Evolutionary conservation across 1,140 invertebrate species (phyloP).

Genomic region (Pomacea maculata): DNA sequence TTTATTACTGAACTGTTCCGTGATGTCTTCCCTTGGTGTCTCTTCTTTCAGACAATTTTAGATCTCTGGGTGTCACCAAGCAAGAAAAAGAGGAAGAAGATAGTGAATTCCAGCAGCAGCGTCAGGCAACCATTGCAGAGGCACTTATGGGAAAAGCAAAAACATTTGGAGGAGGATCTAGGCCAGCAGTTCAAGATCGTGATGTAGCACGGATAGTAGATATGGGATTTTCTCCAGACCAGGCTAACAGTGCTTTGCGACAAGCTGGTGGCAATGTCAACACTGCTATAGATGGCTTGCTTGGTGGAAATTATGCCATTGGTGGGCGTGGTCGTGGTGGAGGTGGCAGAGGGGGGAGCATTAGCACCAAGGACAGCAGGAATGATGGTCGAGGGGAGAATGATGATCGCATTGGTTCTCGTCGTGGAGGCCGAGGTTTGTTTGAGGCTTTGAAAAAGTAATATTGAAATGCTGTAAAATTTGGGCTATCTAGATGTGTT

Average conservation of each 20-base stretch:
- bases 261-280: conserved; percentile 79
- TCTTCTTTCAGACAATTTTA: conserved; percentile 57
- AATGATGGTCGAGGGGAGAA: conserved; percentile 16
- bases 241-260: conserved; percentile 78
- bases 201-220: conserved; percentile 84
- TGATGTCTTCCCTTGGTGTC: neutral
- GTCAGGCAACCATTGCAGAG: conserved; percentile 87
- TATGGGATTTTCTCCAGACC: conserved; percentile 80
- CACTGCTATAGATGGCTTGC: conserved; percentile 69
- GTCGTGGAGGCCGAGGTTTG: conserved; percentile 30
- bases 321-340: conserved; percentile 16
- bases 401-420: conserved; percentile 10
- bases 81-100: conserved; percentile 67
- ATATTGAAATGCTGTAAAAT: too few relatives aligned
- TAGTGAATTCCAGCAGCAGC: conserved; percentile 84
- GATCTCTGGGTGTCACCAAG: conserved; percentile 49
- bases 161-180: conserved; percentile 36
- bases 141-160: conserved; percentile 68
- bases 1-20: too few relatives aligned
- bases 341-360: conserved; percentile 19
- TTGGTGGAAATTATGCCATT: conserved; percentile 19
- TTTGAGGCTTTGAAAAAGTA: conserved; percentile 8
- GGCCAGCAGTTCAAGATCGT: conserved; percentile 72
- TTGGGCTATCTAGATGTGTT: too few relatives aligned
- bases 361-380: conserved; percentile 2